Percentiles rank a stretch among this genome's conserved stretches.
phyloP scores from a whole-genome alignment of 2,797 vertebrate species.

The Fistularia commersonii region DNA sequence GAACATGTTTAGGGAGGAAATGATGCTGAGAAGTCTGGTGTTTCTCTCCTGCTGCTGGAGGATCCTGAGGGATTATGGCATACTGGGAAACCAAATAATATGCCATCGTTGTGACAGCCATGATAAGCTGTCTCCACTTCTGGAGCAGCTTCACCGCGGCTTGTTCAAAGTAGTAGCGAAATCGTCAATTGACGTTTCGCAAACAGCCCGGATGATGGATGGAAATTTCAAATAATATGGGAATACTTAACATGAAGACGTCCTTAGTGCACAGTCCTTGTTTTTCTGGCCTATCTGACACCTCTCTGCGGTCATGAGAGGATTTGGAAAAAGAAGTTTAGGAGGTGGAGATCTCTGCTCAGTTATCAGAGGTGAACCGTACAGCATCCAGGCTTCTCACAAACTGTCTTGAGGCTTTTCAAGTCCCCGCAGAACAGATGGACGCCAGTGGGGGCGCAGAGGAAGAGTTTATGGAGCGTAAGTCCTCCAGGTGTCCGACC shows the following conservation, averaged over 20 bases:
- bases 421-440: conserved; percentile 60
- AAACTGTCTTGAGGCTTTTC: conserved; percentile 51
- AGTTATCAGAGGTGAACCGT: conserved; percentile 45
- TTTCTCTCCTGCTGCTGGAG: conserved; percentile 17
- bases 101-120: conserved; percentile 51
- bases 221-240: too few species aligned
- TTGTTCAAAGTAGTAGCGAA: too few species aligned
- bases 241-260: too few species aligned
- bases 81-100: conserved; percentile 49
- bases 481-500: conserved; percentile 67
- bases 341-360: conserved; percentile 56
- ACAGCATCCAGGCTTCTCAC: conserved; percentile 40
- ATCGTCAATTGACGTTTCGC: too few species aligned
- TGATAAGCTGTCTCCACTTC: conserved; percentile 48
- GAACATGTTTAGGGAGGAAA: too few species aligned
- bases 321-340: conserved; percentile 52
- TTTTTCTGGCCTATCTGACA: conserved; percentile 45
- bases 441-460: conserved; percentile 66
- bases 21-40: too few species aligned
- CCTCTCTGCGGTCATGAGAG: conserved; percentile 47
- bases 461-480: conserved; percentile 67
- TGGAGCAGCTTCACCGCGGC: not conserved
- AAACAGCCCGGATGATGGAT: too few species aligned
- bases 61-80: conserved; percentile 56
- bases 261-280: conserved; percentile 1